A percentile compares a stretch with the other conserved stretches of the same genome.
Evolutionary conservation across 2,888 invertebrate species (phyloP).

Genomic region (Scaptomyza tumidula): DNA sequence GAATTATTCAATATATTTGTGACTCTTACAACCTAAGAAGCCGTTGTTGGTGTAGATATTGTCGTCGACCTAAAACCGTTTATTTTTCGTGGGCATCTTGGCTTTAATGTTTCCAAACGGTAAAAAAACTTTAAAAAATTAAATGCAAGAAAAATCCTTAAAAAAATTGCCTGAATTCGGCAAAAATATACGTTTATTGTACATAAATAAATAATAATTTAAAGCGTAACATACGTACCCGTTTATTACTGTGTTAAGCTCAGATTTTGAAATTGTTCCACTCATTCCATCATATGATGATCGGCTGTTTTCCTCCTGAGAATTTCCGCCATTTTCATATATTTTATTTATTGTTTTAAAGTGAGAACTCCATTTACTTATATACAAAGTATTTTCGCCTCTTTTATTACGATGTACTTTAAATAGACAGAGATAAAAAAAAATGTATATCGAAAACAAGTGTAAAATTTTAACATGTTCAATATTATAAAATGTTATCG

Average conservation of each 20-base stretch:
- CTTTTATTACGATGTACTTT: slow-evolving; percentile 91
- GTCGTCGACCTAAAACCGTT: no score
- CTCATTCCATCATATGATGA: slow-evolving; percentile 92
- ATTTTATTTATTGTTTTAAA: slow-evolving; percentile 90
- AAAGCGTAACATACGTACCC: slow-evolving; percentile 86
- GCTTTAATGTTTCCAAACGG: no score
- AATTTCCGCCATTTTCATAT: slow-evolving; percentile 86
- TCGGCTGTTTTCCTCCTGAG: slow-evolving; percentile 86
- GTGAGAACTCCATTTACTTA: slow-evolving; percentile 89
- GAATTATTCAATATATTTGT: no score
- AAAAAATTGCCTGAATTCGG: neutral
- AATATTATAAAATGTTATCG: neutral
- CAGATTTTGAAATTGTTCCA: slow-evolving; percentile 91
- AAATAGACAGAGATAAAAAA: slow-evolving; percentile 36
- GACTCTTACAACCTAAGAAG: no score
- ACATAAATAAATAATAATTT: neutral
- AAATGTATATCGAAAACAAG: neutral
- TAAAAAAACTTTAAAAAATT: no score
- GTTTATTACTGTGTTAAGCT: slow-evolving; percentile 88
- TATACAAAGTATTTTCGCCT: slow-evolving; percentile 96
- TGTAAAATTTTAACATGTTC: neutral
- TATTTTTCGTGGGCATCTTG: no score
- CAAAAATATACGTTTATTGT: neutral
- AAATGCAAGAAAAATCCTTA: slow-evolving; percentile 28
- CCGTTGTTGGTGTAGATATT: no score